Evolutionary conservation across 2,888 invertebrate genomes (phyloP).

Genomic region (Lepidochrysops patricia): DNA sequence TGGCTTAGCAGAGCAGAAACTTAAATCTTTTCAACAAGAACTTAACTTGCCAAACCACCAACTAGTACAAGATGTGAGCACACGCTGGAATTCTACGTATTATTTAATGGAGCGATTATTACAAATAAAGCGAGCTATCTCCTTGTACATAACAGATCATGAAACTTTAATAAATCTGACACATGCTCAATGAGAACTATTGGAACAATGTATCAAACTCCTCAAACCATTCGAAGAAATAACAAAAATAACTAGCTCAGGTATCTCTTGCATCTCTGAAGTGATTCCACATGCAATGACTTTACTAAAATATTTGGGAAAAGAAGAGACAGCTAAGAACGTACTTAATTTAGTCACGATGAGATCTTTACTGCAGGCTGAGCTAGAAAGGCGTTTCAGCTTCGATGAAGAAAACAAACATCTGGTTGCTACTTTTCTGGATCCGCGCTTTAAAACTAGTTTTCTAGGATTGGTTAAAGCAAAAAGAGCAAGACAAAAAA

Average conservation of each 20-base stretch:
- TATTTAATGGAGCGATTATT: constrained; percentile 27
- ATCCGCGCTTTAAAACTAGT: too few species aligned
- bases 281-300: constrained; percentile 21
- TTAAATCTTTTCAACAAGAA: constrained; percentile 27
- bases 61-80: constrained; percentile 28
- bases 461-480: constrained; percentile 23
- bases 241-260: constrained; percentile 27
- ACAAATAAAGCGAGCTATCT: constrained; percentile 28
- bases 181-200: constrained; percentile 22
- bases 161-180: constrained; percentile 17
- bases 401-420: too few species aligned
- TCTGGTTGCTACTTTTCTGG: too few species aligned
- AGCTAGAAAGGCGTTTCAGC: too few species aligned
- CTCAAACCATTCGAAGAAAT: constrained; percentile 29
- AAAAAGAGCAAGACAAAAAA: constrained; percentile 24
- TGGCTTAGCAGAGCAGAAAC: constrained; percentile 21
- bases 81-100: constrained; percentile 28
- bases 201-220: constrained; percentile 26
- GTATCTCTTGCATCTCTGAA: constrained; percentile 25
- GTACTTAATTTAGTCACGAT: too few species aligned
- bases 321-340: too few species aligned
- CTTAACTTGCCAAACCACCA: constrained; percentile 29
- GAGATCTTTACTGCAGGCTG: too few species aligned
- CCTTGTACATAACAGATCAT: constrained; percentile 24
- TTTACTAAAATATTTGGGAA: constrained; percentile 19